Conservation (phyloP, 1,140 invertebrate genomes). For the Oncopodura yosiiana region DNA sequence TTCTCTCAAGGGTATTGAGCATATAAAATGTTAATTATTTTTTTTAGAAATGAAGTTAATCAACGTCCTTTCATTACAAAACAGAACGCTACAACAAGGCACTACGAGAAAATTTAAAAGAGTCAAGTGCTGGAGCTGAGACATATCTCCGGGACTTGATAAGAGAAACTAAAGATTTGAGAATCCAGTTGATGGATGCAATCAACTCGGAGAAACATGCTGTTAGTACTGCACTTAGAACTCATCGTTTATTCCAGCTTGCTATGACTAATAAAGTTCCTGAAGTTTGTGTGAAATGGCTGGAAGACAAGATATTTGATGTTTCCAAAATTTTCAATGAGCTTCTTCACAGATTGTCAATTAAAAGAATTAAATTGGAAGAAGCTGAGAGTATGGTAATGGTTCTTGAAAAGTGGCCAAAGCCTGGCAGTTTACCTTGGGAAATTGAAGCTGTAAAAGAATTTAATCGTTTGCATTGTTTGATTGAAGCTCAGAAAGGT, state of each 20-base stretch:
- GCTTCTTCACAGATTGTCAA: conserved; percentile 10
- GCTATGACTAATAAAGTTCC: conserved; percentile 22
- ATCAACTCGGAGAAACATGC: conserved; percentile 27
- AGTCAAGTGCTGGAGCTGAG: conserved; percentile 20
- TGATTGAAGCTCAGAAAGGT: conserved; percentile 25
- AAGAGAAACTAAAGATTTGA: conserved; percentile 21
- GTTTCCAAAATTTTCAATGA: conserved; percentile 21
- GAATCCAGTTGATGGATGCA: conserved; percentile 23
- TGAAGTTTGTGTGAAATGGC: conserved; percentile 12
- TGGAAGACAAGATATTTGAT: conserved; percentile 34
- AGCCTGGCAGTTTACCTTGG: conserved; percentile 32
- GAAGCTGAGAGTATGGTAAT: conserved; percentile 27
- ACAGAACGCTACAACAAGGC: conserved; percentile 32
- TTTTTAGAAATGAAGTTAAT: not conserved
- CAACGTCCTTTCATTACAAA: not conserved
- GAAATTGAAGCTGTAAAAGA: conserved; percentile 21
- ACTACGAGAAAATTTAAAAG: conserved; percentile 30
- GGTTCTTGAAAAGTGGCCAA: conserved; percentile 30
- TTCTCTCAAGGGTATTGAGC: conserved; percentile 25
- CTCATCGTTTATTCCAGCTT: conserved; percentile 32
- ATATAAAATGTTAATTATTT: not conserved
- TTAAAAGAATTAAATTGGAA: conserved; percentile 26
- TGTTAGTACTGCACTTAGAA: conserved; percentile 31
- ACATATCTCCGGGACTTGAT: conserved; percentile 24
- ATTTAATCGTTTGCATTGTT: conserved; percentile 18